Percentiles rank a stretch among this genome's conserved stretches.
Evolutionary conservation across 2,113 vertebrate species (phyloP).

Genomic region (Petrocephalus microphthalmus): DNA sequence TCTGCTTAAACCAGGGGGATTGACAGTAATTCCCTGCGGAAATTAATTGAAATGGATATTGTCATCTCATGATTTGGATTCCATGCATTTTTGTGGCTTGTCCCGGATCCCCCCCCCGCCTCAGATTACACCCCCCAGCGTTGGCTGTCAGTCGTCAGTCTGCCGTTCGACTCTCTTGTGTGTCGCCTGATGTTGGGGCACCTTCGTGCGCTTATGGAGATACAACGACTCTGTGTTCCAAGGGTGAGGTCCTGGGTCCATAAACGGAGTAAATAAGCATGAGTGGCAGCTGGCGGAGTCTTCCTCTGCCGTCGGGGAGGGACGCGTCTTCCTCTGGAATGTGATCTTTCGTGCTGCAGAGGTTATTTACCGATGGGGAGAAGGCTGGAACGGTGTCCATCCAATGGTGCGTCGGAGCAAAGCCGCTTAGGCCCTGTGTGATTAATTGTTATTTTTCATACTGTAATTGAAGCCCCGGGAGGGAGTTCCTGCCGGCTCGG

Average conservation of each 20-base stretch:
- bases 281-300: not conserved
- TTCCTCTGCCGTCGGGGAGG: not conserved
- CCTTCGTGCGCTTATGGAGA: not conserved
- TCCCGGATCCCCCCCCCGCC: not conserved
- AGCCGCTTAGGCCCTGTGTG: not conserved
- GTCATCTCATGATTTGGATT: not conserved
- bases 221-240: not conserved
- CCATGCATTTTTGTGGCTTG: not conserved
- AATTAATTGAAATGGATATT: not conserved
- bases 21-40: not conserved
- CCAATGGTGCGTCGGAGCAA: not conserved
- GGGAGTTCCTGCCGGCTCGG: not conserved
- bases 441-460: not conserved
- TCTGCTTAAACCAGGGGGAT: not conserved
- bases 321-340: not conserved
- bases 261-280: not conserved
- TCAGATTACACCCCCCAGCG: not conserved
- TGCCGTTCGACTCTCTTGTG: not conserved
- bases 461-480: not conserved
- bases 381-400: not conserved
- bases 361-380: not conserved
- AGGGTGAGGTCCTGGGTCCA: not conserved
- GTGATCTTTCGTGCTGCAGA: not conserved
- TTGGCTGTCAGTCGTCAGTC: not conserved
- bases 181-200: not conserved